Evolutionary conservation across 2,797 vertebrate species (phyloP), one percentile per base, ranked within the genome.

Genomic region (Spinus pinus): DNA sequence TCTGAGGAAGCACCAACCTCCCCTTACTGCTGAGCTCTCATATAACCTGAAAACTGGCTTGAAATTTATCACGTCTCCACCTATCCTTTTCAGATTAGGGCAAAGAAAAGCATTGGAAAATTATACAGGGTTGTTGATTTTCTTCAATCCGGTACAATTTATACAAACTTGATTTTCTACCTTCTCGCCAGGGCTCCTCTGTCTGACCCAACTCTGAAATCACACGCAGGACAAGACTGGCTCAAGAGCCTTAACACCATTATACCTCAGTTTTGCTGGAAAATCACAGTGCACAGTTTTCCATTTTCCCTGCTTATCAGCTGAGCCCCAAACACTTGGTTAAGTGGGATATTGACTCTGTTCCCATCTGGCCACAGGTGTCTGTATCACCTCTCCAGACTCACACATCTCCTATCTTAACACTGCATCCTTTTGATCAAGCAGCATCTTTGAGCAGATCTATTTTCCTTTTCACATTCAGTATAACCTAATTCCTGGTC

Each of bases 401-500:
- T 67, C 71, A 27, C 25, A 28, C 2, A 1, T 83, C 35, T 85
- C 88, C 77, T 96, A 11, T 85, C 84, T 97, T 95, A 96, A 96
- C 88, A 22, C 35, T 46, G 5, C 22, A 65, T 24, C 61, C 85
- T 95, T 97, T 96, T 97, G 93, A 97, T 97, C 94, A 86, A 47
- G 94, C 66, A 97, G 44, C 92, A 81, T 97, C 96, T 96, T 90
- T 78, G 42, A 20, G 6, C 41, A 85, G 78, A 46, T 70, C 83
- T 60, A 15, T 88, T 95, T 46, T 95, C 61, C 27, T 47, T 90
- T 94, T 96, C 86, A 84, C 85, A 90, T 58, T 61, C 69, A 50
- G 46, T 9, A 33, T 90, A 94, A 96, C 20, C 61, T 15, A 65
- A 89, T 62, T 93, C 77, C 67, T 65, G 24, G 66, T 75, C 62